Evolutionary conservation across 2,888 invertebrate genomes (phyloP), one percentile per base, ranked within the genome.

Genomic region (Tinea semifulvella): DNA sequence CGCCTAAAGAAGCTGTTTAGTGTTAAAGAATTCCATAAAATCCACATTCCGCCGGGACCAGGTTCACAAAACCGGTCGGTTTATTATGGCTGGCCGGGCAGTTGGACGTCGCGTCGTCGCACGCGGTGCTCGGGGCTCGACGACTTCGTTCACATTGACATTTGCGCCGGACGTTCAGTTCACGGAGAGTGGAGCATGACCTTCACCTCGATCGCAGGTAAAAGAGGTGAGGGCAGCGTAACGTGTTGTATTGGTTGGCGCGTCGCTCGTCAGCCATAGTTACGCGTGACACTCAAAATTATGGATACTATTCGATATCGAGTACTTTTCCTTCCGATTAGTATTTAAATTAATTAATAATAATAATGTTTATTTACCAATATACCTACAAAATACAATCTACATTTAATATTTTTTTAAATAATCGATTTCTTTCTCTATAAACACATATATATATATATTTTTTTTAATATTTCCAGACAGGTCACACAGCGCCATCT

Each of bases 151-250:
- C 61, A 65, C 62, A 61, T 64, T 72, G 68, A 70, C 66, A 69
- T 76, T 48, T 46, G 44, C 47, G 42, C 38, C 42, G 38, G 35
- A 51, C 52, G 55, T 65, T 57, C 52, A 51, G 55, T 56, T 67
- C 62, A 64, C 58, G 61, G 56, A 47, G 50, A 56, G 57, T 52
- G 48, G 50, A 56, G 58, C 52, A 60, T 68, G 73, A 75, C 79
- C 79, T 79, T 79, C 73, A 79, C 79, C 79, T 72, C 70, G 58
- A 68, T 74, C 60, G 60, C 68, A 71, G 74, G 70, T 71, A 43
- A 22, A 22, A 13, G 13, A 20, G 22, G 40, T 40, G n/a, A 6
- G 5, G 11, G 11, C 7, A 7, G 31, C 31, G 31, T 7, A 7
- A 7, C 25, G 25, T n/a, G n/a, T 18, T 16, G 17, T 18, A 18